Conservation (phyloP, 1,140 invertebrate genomes). For the Cydia fagiglandana region DNA sequence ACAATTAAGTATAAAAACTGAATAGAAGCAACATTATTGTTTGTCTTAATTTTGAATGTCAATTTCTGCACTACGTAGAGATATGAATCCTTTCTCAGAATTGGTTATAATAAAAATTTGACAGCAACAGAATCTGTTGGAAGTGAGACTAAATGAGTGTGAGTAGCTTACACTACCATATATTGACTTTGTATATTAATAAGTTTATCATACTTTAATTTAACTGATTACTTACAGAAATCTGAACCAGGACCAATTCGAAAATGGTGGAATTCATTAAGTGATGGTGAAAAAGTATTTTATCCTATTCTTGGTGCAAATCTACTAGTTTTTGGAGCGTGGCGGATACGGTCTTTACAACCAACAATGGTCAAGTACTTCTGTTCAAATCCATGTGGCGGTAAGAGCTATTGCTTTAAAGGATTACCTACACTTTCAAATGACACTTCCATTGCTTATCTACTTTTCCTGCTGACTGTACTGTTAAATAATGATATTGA, state of each 20-base stretch:
- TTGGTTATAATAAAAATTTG: too few relatives aligned
- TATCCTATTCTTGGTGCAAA: conserved; percentile 89
- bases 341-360: conserved; percentile 88
- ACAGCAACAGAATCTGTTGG: conserved; percentile 17
- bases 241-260: conserved; percentile 81
- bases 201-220: background rate
- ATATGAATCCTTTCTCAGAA: too few relatives aligned
- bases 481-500: conserved; percentile 22
- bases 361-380: conserved; percentile 92
- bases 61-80: too few relatives aligned
- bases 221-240: conserved; percentile 71
- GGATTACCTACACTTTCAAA: too few relatives aligned
- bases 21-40: too few relatives aligned
- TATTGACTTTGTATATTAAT: too few relatives aligned
- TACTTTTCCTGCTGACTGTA: too few relatives aligned
- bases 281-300: conserved; percentile 89
- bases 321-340: conserved; percentile 89
- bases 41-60: too few relatives aligned
- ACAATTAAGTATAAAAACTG: too few relatives aligned
- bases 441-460: too few relatives aligned
- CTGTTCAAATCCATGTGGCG: conserved; percentile 87
- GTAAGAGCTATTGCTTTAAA: conserved; percentile 70
- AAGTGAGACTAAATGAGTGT: background rate
- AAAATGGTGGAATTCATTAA: conserved; percentile 87
- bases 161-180: too few relatives aligned